A percentile compares a stretch with the other conserved stretches of the same genome.
These are phyloP conservation scores for Astur gentilis DNA, from an alignment of 2,113 vertebrate species.

Conservation along the genomic window DNA sequence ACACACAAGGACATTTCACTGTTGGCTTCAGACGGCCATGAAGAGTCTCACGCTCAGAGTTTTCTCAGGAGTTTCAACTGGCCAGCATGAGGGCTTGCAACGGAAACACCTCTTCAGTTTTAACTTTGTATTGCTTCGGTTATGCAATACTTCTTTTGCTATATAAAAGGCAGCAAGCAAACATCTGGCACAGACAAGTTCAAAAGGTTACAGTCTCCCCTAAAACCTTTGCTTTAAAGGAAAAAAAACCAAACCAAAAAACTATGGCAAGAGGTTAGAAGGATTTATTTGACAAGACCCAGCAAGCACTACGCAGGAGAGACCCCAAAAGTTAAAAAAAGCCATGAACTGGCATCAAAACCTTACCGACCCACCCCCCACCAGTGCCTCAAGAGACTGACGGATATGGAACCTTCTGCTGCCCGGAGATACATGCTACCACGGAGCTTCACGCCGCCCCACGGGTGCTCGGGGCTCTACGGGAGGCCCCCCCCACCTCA, in stretches of 20 bases:
- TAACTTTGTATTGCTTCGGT: neutral
- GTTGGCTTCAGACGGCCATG: neutral
- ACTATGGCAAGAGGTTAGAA: neutral
- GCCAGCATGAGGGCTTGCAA: neutral
- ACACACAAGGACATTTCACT: neutral
- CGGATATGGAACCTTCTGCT: neutral
- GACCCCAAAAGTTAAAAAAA: neutral
- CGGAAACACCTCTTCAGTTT: neutral
- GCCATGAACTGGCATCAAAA: neutral
- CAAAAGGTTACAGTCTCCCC: neutral
- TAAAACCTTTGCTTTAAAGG: neutral
- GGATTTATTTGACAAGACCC: neutral
- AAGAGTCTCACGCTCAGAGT: neutral
- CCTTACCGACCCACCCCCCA: neutral
- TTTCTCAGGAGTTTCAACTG: neutral
- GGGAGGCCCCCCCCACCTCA: too few relatives aligned
- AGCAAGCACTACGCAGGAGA: neutral
- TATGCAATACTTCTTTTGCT: neutral
- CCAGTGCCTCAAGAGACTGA: neutral
- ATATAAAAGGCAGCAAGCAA: neutral
- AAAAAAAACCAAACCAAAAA: too few relatives aligned
- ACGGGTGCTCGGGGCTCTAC: too few relatives aligned
- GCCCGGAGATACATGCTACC: too few relatives aligned
- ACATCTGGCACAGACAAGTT: neutral
- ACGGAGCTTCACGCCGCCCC: too few relatives aligned